Base-by-base conservation (phyloP, 2,888 invertebrate genomes). In the Hyppa rectilinea region DNA sequence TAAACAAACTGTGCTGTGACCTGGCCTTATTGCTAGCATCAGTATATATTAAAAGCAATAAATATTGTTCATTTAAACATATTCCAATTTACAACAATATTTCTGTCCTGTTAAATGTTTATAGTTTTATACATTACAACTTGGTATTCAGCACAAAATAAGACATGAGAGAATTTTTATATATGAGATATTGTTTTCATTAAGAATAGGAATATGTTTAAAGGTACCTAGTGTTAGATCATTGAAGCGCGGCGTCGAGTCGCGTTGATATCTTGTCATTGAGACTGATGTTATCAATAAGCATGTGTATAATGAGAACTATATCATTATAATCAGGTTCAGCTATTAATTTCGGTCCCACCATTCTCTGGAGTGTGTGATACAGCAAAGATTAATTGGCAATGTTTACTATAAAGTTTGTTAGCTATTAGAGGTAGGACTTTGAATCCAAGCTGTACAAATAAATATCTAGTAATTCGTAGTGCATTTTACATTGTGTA, bases 371-470 rank as follows among this genome's bases (percentile, higher is more conserved):
- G 87, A 87, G 85, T 87, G 86, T 69, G 86, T 87, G 85, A 87
- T 84, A 84, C 83, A 83, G 82, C 83, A 83, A 83, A 87, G 83
- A 85, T 83, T 86, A 87, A 89, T 91, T 91, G 91, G 91, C 91
- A 90, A 89, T 89, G 90, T 92, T 92, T 91, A 92, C 87, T 89
- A 90, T 91, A 92, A 92, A 92, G 85, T 93, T 94, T 92, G 89
- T 93, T 94, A 94, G 95, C 94, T 92, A 91, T 92, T 95, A 95
- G 95, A 91, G 81, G 92, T 95, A 95, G 95, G 91, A 91, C 88
- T 94, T 94, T 94, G 89, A 95, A 94, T 94, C 88, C 93, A 91
- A 92, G 94, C 94, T 95, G 95, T 95, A 95, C 93, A 95, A 94
- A 94, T 91, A 89, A 91, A 90, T 92, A 92, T 91, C 89, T 94